Evolutionary conservation across 2,888 invertebrate species (phyloP).

Genomic region (Eupithecia exiguata): DNA sequence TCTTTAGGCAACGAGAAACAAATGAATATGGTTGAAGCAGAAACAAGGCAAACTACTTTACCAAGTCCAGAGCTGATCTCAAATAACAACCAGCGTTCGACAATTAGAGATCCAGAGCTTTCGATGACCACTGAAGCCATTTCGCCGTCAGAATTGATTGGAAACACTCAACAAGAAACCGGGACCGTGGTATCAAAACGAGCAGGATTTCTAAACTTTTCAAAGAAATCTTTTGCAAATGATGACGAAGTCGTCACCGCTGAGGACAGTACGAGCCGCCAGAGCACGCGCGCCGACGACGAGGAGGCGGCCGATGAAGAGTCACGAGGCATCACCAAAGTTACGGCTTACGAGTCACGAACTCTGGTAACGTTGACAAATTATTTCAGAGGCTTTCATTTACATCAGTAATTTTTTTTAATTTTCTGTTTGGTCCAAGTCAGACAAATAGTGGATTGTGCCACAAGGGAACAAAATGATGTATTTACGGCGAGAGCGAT

Average conservation of each 20-base stretch:
- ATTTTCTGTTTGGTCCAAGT: neutral
- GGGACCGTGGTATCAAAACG: slow-evolving; percentile 63
- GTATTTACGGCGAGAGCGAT: no score
- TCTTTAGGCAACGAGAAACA: slow-evolving; percentile 33
- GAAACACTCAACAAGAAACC: slow-evolving; percentile 32
- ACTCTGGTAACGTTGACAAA: slow-evolving; percentile 25
- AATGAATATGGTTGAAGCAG: slow-evolving; percentile 52
- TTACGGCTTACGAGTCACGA: slow-evolving; percentile 54
- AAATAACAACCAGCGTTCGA: slow-evolving; percentile 17
- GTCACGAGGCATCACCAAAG: slow-evolving; percentile 28
- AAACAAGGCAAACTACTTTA: slow-evolving; percentile 49
- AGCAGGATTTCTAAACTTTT: slow-evolving; percentile 68
- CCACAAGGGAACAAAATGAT: no score
- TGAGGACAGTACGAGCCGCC: slow-evolving; percentile 30
- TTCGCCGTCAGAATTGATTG: slow-evolving; percentile 24
- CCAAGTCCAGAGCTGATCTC: slow-evolving; percentile 47
- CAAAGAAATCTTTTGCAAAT: slow-evolving; percentile 48
- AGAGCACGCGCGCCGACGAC: neutral
- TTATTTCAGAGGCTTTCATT: neutral
- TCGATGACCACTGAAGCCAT: slow-evolving; percentile 24
- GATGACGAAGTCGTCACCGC: slow-evolving; percentile 33
- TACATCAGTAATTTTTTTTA: neutral
- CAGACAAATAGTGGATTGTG: no score
- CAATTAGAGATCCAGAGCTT: slow-evolving; percentile 10
- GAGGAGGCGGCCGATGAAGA: neutral